phyloP scores from a whole-genome alignment of 2,797 vertebrate genomes.

The Ispidina lecontei region DNA sequence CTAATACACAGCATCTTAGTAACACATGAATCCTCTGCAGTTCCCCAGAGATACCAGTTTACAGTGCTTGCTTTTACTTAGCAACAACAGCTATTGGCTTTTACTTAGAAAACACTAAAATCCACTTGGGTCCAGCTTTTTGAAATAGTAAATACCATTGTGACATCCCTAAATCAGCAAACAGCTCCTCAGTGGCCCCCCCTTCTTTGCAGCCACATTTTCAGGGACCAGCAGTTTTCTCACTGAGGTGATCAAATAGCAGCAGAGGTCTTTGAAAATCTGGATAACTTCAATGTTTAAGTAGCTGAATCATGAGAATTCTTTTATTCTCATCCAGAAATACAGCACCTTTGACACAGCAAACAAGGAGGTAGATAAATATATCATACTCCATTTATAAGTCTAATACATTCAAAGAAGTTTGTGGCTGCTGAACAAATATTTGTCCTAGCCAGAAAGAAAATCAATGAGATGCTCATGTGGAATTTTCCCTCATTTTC shows the following conservation, averaged over 20 bases:
- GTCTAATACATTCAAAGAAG: background rate
- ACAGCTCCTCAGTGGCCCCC: background rate
- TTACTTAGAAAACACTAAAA: background rate
- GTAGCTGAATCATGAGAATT: background rate
- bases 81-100: background rate
- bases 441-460: background rate
- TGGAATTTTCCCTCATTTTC: background rate
- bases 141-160: background rate
- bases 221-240: background rate
- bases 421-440: background rate
- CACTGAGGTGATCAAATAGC: background rate
- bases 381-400: background rate
- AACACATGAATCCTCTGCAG: background rate
- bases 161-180: background rate
- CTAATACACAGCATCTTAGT: background rate
- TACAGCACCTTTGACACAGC: background rate
- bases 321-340: background rate
- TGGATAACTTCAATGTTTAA: background rate
- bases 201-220: background rate
- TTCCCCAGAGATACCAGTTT: background rate
- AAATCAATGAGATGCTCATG: background rate
- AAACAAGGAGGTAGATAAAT: background rate
- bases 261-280: background rate
- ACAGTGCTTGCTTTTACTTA: conserved; percentile 8
- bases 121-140: background rate